These are phyloP conservation scores for Idris sp. DNA, from an alignment of 1,140 invertebrate species.

Conservation along the genomic window DNA sequence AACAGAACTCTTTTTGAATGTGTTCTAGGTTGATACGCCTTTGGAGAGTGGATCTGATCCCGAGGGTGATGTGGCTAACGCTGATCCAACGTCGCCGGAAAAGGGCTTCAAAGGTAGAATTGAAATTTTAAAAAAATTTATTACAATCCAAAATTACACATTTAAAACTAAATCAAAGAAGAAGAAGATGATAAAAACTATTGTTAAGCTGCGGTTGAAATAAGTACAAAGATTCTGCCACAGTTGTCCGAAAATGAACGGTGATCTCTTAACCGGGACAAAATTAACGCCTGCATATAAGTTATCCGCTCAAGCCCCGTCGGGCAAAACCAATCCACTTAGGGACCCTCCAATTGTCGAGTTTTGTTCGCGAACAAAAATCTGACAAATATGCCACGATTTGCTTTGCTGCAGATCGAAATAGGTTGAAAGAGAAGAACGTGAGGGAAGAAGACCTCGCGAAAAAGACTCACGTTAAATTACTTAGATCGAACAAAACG, in stretches of 20 bases:
- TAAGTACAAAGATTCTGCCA: constrained; percentile 27
- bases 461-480: constrained; percentile 72
- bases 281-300: constrained; percentile 68
- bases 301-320: constrained; percentile 62
- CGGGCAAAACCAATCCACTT: constrained; percentile 76
- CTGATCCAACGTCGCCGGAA: constrained; percentile 71
- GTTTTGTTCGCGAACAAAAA: constrained; percentile 77
- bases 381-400: constrained; percentile 78
- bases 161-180: background rate
- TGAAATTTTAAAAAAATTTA: too few relatives aligned
- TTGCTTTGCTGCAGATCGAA: constrained; percentile 73
- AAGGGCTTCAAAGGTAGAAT: constrained; percentile 77
- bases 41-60: constrained; percentile 69
- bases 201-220: too few relatives aligned
- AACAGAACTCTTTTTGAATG: constrained; percentile 54
- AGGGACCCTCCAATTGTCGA: constrained; percentile 63
- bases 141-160: too few relatives aligned
- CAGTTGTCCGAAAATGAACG: constrained; percentile 56
- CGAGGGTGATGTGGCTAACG: constrained; percentile 68
- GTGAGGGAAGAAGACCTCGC: too few relatives aligned
- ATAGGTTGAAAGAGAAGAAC: too few relatives aligned
- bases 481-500: constrained; percentile 75
- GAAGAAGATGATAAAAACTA: too few relatives aligned
- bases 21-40: constrained; percentile 74
- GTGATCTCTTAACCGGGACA: constrained; percentile 52